Evolutionary conservation across 2,113 vertebrate species (phyloP), one percentile per base, ranked within the genome.

Genomic region (Chloebia gouldiae): DNA sequence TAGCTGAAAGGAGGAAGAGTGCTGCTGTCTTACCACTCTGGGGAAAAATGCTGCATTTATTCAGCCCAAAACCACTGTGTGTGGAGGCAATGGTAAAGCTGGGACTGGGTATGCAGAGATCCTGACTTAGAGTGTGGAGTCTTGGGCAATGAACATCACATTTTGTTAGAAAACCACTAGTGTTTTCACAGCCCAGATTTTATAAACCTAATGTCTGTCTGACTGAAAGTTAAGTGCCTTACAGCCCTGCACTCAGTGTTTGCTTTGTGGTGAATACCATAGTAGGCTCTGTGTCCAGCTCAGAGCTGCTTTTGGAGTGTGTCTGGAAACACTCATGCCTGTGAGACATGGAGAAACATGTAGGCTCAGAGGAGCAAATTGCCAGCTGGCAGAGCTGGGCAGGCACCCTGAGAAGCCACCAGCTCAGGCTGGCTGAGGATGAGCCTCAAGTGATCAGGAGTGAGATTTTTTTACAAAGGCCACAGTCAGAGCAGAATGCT

Each of bases 51-150:
- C 31, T 88, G 33, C 33, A 10, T 86, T 92, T 53, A 28, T 89
- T 84, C 31, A 51, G 9, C 56, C 56, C 78, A 69, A 92, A 94
- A 69, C 14, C 0, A 0, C 53, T 60, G 49, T 0, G 0, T n/a
- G 37, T 5, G 5, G 70, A 94, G 44, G 49, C 66, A 87, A 27
- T 15, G 53, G 57, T 44, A 42, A 70, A 85, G 23, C 5, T 9
- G 2, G 61, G 39, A 63, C 11, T 31, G 61, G 37, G 40, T 87
- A 49, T 75, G 23, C 1, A 6, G 50, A 85, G 63, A 50, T 85
- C 61, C 25, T 80, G 57, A 56, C 82, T 65, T 24, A 51, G 33
- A 92, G 60, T 69, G 66, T 82, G 49, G 78, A 66, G 70, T 51
- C 77, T 65, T 24, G 37, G 13, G 77, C 60, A 89, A 71, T 11